Base-by-base conservation (phyloP, 2,888 invertebrate genomes). In the Lobophora halterata region DNA sequence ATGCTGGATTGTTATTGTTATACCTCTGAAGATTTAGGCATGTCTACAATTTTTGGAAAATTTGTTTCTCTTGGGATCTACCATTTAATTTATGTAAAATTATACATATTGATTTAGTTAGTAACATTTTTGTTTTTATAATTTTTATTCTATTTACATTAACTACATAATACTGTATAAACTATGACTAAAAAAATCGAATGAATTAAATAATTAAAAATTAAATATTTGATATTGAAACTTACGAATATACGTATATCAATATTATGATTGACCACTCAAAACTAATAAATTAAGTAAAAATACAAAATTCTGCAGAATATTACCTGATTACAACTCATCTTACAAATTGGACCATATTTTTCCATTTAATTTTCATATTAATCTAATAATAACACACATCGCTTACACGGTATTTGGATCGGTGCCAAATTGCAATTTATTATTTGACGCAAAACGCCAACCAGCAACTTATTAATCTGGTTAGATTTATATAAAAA, bases 401-500 rank as follows among this genome's bases (percentile, higher is more conserved):
- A 63, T 65, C 56, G 54, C 49, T 57, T 52, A 53, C 55, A 42
- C 44, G 49, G 57, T 58, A 47, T 49, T 55, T 75, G 75, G 75
- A 62, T 16, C 33, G 31, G 28, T 46, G 77, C 77, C 77, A 78
- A 70, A 58, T 59, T 59, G 51, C 60, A 61, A 74, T 75, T 71
- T 75, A 75, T 71, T 66, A 64, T 65, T 65, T 75, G 76, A 76
- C 76, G 73, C 64, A 71, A 57, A 54, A 52, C 55, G 56, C 52
- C 49, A 49, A 36, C 46, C 45, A 49, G 37, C 24, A 52, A 34
- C 41, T 49, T 46, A n/a, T n/a, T n/a, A n/a, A n/a, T n/a, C n/a
- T 36, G 33, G 33, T 31, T 36, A 42, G 40, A 55, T 58, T 51
- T 52, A 55, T 58, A 61, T 56, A 59, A n/a, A n/a, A n/a, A n/a